Percentiles rank a stretch among this genome's conserved stretches.
These are phyloP conservation scores for Drosophila kohkoa DNA, from an alignment of 1,140 invertebrate species.

Conservation along the genomic window DNA sequence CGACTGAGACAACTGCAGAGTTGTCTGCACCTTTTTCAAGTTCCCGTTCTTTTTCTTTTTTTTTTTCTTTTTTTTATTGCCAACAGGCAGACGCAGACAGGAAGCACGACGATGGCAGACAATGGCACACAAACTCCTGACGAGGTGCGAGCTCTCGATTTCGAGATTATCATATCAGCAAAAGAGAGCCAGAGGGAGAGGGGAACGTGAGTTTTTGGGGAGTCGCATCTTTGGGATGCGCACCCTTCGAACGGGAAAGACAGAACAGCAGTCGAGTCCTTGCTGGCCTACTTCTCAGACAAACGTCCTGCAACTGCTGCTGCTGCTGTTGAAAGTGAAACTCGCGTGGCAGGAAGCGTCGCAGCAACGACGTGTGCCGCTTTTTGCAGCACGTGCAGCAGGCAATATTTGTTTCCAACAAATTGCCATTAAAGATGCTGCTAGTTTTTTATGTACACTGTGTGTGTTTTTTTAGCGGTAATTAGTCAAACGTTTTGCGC, in stretches of 20 bases:
- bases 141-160: conserved; percentile 81
- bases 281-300: conserved; percentile 41
- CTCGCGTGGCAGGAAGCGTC: conserved; percentile 61
- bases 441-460: not conserved
- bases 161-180: conserved; percentile 75
- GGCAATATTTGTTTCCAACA: conserved; percentile 1
- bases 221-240: conserved; percentile 46
- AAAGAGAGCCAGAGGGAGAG: conserved; percentile 32
- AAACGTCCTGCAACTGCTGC: conserved; percentile 37
- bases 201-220: not conserved
- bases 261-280: conserved; percentile 53
- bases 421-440: not conserved
- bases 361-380: conserved; percentile 4
- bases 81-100: conserved; percentile 47
- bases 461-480: not conserved
- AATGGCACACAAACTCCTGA: conserved; percentile 48
- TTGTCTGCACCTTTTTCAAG: conserved; percentile 45
- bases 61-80: conserved; percentile 51
- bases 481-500: conserved; percentile 8
- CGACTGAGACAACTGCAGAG: not conserved
- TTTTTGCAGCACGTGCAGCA: conserved; percentile 23
- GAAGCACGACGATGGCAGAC: conserved; percentile 69
- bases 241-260: conserved; percentile 52
- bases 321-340: conserved; percentile 72
- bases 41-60: conserved; percentile 34